phyloP scores from a whole-genome alignment of 1,140 invertebrate genomes.

The Drosophila quadrilineata region DNA sequence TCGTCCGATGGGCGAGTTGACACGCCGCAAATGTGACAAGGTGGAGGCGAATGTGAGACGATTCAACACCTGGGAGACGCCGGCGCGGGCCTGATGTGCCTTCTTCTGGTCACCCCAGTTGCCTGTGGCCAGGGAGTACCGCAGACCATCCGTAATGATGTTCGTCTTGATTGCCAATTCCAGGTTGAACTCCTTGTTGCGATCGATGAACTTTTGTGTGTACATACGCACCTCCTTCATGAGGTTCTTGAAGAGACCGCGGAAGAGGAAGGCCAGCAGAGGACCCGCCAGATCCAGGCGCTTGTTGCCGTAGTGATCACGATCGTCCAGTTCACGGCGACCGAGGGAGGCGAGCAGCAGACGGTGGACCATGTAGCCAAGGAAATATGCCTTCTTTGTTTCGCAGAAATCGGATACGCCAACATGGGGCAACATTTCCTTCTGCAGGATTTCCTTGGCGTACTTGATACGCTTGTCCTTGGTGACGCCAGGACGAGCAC shows the following conservation, averaged over 20 bases:
- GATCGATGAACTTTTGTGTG: constrained; percentile 99
- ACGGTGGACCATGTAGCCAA: constrained; percentile 99
- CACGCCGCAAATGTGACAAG: constrained; percentile 96
- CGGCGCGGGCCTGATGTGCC: constrained; percentile 97
- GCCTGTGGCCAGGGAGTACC: constrained; percentile 98
- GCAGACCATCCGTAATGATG: constrained; percentile 98
- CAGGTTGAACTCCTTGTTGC: constrained; percentile 98
- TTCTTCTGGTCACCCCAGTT: constrained; percentile 99
- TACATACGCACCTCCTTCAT: constrained; percentile 98
- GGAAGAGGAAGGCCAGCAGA: constrained; percentile 96
- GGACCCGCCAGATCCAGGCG: constrained; percentile 98
- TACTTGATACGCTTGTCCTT: constrained; percentile 99
- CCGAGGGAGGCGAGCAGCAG: constrained; percentile 96
- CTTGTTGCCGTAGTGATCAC: constrained; percentile 99
- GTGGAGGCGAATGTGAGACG: constrained; percentile 98
- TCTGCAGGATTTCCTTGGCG: constrained; percentile 98
- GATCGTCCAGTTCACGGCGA: constrained; percentile 96
- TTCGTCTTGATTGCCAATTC: constrained; percentile 98
- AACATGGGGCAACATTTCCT: constrained; percentile 99
- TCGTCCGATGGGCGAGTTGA: constrained; percentile 98
- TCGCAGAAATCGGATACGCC: constrained; percentile 99
- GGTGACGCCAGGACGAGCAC: constrained; percentile 97
- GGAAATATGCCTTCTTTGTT: constrained; percentile 99
- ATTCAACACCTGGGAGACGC: constrained; percentile 96
- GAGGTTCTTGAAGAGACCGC: constrained; percentile 95